Percentiles rank a stretch among this genome's conserved stretches.
These are phyloP conservation scores for Pemphigus obesinymphae DNA, from an alignment of 1,140 invertebrate genomes.

Conservation along the genomic window DNA sequence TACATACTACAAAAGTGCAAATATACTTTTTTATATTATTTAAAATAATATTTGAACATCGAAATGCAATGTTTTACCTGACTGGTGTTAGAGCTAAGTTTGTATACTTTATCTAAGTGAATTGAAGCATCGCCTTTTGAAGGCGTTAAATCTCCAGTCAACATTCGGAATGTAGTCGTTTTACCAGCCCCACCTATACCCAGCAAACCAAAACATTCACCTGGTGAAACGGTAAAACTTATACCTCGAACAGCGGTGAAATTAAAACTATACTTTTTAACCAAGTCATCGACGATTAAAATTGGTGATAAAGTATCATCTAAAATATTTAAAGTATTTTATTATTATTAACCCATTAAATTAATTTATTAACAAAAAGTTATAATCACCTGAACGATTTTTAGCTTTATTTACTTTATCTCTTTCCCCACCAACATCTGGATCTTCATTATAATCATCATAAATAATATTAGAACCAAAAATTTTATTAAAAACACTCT, in stretches of 20 bases:
- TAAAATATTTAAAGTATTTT: not conserved
- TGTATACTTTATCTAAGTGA: conserved; percentile 4
- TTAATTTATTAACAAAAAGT: not conserved
- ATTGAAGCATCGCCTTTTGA: conserved; percentile 45
- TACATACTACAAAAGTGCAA: conserved; percentile 53
- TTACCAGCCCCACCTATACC: conserved; percentile 82
- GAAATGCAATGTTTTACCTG: not conserved
- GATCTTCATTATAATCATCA: conserved; percentile 30
- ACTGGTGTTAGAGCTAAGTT: not conserved
- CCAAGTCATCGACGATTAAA: conserved; percentile 44
- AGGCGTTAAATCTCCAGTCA: conserved; percentile 63
- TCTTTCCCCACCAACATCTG: conserved; percentile 43
- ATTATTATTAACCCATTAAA: too few species aligned
- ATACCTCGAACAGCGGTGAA: conserved; percentile 65
- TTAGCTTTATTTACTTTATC: conserved; percentile 43
- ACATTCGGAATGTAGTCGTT: conserved; percentile 83
- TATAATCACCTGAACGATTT: not conserved
- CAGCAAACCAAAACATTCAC: conserved; percentile 86
- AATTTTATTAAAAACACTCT: conserved; percentile 12
- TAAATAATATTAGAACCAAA: conserved; percentile 10
- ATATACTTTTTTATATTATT: not conserved
- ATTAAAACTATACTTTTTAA: conserved; percentile 44
- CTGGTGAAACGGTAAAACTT: conserved; percentile 62
- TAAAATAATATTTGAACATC: not conserved
- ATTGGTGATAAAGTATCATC: not conserved